Conservation (phyloP, 2,797 vertebrate species). For the Lates japonicus region DNA sequence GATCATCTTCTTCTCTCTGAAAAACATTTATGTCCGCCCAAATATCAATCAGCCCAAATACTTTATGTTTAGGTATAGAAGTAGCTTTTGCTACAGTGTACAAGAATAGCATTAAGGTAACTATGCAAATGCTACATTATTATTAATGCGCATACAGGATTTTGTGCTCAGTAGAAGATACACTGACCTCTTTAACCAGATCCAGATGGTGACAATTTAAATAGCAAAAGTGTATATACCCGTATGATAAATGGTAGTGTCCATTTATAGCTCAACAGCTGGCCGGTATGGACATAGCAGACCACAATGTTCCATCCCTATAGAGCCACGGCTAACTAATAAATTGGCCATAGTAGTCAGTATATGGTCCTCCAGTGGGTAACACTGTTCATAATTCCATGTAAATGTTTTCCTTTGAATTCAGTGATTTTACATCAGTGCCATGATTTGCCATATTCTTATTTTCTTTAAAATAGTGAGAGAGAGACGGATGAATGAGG, state of each 20-base stretch:
- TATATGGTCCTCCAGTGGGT: neutral
- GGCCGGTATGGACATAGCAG: conserved; percentile 6
- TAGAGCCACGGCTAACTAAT: neutral
- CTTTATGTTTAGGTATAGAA: neutral
- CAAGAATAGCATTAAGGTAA: neutral
- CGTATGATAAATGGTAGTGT: conserved; percentile 27
- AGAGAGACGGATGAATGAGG: neutral
- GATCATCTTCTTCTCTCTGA: conserved; percentile 14
- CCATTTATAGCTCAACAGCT: conserved; percentile 37
- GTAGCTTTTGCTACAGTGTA: neutral
- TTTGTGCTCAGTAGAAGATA: conserved; percentile 13
- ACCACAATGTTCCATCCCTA: conserved; percentile 1
- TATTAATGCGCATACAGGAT: conserved; percentile 14
- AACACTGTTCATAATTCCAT: neutral
- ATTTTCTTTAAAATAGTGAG: neutral
- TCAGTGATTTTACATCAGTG: neutral
- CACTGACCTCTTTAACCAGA: conserved; percentile 29
- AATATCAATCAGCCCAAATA: conserved; percentile 22
- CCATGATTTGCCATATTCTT: neutral
- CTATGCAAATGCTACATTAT: conserved; percentile 10
- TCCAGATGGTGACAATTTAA: conserved; percentile 39
- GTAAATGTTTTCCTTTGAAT: neutral
- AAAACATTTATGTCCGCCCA: conserved; percentile 25
- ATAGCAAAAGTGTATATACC: neutral
- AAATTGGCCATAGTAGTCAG: neutral